Evolutionary conservation across 2,888 invertebrate species (phyloP), one percentile per base, ranked within the genome.

Genomic region (Hypena proboscidalis): DNA sequence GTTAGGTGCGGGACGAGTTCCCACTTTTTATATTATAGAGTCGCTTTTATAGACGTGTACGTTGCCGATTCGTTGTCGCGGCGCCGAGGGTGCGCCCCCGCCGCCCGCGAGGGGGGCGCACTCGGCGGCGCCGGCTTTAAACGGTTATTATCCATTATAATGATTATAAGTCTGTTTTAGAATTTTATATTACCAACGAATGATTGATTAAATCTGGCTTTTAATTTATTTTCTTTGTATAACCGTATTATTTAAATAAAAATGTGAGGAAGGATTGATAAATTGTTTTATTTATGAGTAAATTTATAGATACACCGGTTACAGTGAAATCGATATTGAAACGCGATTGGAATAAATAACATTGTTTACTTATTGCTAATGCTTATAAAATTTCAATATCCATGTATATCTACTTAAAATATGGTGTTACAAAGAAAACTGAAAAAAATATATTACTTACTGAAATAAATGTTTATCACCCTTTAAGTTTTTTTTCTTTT

Each of bases 181-280:
- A 90, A 86, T 90, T 90, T 90, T 90, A 90, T 90, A 90, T 87
- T 90, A 89, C 89, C 89, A 85, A 90, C 90, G 89, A 89, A 88
- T 80, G 81, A 87, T 84, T 84, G 84, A 88, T 79, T 86, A 86
- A 89, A 86, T 86, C 84, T 83, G 89, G 85, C 85, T 89, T 89
- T 85, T 89, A 89, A 86, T 88, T 90, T 88, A 87, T 89, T 90
- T 83, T 82, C 85, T 87, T 89, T 89, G 87, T 89, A 88, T 90
- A 89, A 87, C 87, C 90, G 87, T 89, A 89, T 88, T 89, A 89
- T 88, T 89, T 88, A 86, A 85, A 88, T 84, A 85, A 88, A 82
- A 86, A 84, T 68, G 77, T 83, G 80, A 87, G 77, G 83, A 84
- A 83, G 84, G 86, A 88, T 86, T 85, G 86, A 89, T 66, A 78